Percentiles rank a stretch among this genome's conserved stretches.
Evolutionary conservation across 2,113 vertebrate species (phyloP).

Genomic region (Polypterus senegalus): DNA sequence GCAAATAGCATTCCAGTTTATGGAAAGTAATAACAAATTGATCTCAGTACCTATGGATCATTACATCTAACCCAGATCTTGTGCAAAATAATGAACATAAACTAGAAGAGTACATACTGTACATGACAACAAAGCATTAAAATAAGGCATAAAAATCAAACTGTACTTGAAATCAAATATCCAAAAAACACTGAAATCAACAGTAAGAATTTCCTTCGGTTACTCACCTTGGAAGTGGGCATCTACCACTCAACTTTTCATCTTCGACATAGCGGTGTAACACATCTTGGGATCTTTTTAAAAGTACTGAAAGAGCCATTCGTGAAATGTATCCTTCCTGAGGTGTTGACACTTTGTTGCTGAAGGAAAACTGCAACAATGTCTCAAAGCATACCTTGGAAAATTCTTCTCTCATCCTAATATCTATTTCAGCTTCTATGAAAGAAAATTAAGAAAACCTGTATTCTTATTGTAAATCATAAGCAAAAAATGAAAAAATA

Average conservation of each 20-base stretch:
- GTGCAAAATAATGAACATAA: no score
- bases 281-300: conserved; percentile 89
- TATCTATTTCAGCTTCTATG: conserved; percentile 91
- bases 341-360: conserved; percentile 89
- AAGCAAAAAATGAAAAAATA: no score
- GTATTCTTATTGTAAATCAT: neutral
- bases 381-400: conserved; percentile 98
- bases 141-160: no score
- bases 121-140: no score
- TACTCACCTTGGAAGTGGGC: conserved; percentile 82
- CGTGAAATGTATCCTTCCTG: conserved; percentile 97
- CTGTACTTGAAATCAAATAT: no score
- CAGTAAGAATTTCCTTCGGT: neutral
- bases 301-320: conserved; percentile 90
- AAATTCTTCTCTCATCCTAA: conserved; percentile 93
- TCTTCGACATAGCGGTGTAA: conserved; percentile 85
- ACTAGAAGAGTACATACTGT: no score
- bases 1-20: no score
- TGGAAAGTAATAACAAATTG: no score
- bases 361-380: conserved; percentile 94
- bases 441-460: conserved; percentile 18
- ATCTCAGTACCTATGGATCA: no score
- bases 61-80: no score
- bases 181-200: no score
- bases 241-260: conserved; percentile 89